Base-by-base conservation (phyloP, 2,888 invertebrate genomes). In the Macaria liturata region DNA sequence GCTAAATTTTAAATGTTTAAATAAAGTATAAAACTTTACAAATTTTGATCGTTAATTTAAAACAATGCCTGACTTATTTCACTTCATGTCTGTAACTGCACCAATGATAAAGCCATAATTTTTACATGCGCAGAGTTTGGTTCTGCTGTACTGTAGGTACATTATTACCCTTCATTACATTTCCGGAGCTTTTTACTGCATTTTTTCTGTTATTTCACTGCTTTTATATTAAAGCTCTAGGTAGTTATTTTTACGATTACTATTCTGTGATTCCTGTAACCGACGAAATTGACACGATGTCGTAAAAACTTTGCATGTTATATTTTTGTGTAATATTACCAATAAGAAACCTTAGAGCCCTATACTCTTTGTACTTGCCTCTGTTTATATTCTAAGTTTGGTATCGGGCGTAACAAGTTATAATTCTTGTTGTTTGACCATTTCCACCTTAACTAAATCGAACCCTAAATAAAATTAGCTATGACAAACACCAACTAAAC, bases 201-300 rank as follows among this genome's bases (percentile, higher is more conserved):
- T 59, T 56, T 46, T 56, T 43, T 59, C 48, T 47, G 48, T 45
- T 52, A 59, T 64, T 59, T 61, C 53, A 50, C 49, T 59, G 47
- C 20, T 61, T 61, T 61, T 64, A 59, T 53, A 51, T 34, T 46
- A 4, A 8, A 42, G 9, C 4, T 47, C 30, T 46, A 61, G 34
- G 46, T 46, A 46, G 44, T 53, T 59, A 20, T 40, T 59, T 34
- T 37, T 45, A 30, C 32, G 34, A 9, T 46, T 43, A 54, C 30
- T 44, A 45, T 50, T 47, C 47, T 51, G 43, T 47, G 31, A 44
- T 51, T 30, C 34, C 8, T 40, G 39, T 46, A 40, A 50, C 39
- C n/a, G 4, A 30, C 31, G n/a, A 40, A 31, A 32, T 9, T 30
- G 9, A 37, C 39, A 9, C n/a, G 34, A 37, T 32, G 59, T 51